Base-by-base conservation (phyloP, 2,797 vertebrate species). In the Cirrhinus molitorella region DNA sequence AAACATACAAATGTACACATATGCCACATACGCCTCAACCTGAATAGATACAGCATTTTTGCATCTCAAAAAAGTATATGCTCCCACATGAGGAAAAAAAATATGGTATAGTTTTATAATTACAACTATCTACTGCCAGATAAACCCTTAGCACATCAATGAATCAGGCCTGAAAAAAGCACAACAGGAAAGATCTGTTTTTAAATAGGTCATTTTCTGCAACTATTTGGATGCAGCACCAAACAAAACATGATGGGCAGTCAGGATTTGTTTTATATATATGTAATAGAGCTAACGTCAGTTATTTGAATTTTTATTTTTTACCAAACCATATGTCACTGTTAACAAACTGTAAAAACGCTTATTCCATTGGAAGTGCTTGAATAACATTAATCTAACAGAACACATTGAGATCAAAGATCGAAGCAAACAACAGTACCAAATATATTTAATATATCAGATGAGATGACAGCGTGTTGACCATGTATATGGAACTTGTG, bases 1-100 rank as follows among this genome's bases (percentile, higher is more conserved):
- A 96, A 96, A 96, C 91, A 92, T 95, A 91, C 94, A 97, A 96
- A 94, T 95, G 94, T 95, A 95, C 96, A 96, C 95, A 96, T 93
- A 95, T 91, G 90, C 92, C 96, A 96, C 95, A 96, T 93, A 94
- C 91, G 90, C 92, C 94, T 93, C 91, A 90, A 90, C 90, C 91
- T 91, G 91, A 95, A 94, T 95, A 95, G 91, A 92, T 94, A 96
- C 92, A 96, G 93, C 88, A 82, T 90, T 89, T 89, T 85, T 87
- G 83, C 81, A 86, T 90, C n/a, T 88, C 89, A 91, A 85, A 77
- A 91, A 88, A 3, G 28, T 90, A 82, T 84, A 45, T 84, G 81
- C 70, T 86, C 67, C 85, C 85, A 34, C 47, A 67, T 17, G n/a
- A 55, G 16, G 37, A 8, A 9, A 8, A 49, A 45, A 59, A 80